Conservation (phyloP, 2,113 vertebrate species). For the Rhinichthys klamathensis region DNA sequence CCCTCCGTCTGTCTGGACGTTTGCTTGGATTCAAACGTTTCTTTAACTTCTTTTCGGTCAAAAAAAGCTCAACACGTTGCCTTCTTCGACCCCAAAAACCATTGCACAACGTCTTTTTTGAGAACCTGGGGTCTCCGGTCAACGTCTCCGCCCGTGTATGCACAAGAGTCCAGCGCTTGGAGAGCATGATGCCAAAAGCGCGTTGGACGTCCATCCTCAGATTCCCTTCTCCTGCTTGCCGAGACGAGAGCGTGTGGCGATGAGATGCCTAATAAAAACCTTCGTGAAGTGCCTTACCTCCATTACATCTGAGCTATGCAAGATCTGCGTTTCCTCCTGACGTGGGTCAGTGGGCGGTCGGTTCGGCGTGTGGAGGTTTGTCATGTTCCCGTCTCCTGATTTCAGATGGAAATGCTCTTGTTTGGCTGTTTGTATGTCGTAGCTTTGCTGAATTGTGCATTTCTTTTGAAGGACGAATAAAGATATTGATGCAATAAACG, state of each 20-base stretch:
- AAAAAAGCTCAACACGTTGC: slow-evolving; percentile 67
- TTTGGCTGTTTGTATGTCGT: slow-evolving; percentile 87
- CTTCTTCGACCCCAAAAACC: slow-evolving; percentile 73
- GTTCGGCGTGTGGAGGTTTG: not conserved
- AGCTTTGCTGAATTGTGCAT: slow-evolving; percentile 85
- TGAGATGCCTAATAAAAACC: slow-evolving; percentile 66
- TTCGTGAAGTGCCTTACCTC: slow-evolving; percentile 93
- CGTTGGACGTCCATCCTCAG: slow-evolving; percentile 56
- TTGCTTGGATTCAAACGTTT: slow-evolving; percentile 41
- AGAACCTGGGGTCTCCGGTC: slow-evolving; percentile 68
- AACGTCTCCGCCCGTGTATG: slow-evolving; percentile 69
- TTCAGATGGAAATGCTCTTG: slow-evolving; percentile 80
- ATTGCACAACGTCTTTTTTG: slow-evolving; percentile 76
- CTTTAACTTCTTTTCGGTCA: slow-evolving; percentile 45
- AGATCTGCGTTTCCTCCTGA: slow-evolving; percentile 63
- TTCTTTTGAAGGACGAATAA: slow-evolving; percentile 82
- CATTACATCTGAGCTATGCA: slow-evolving; percentile 98
- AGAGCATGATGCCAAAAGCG: slow-evolving; percentile 78
- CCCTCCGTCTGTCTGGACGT: not conserved
- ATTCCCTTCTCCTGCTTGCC: slow-evolving; percentile 68
- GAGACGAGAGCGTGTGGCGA: slow-evolving; percentile 52
- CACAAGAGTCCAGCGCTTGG: slow-evolving; percentile 72
- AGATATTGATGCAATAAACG: slow-evolving; percentile 87
- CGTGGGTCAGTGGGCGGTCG: too few relatives aligned
- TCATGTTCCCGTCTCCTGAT: slow-evolving; percentile 39